These are phyloP conservation scores for Limnephilus auricula DNA, from an alignment of 2,888 invertebrate species.

Conservation along the genomic window DNA sequence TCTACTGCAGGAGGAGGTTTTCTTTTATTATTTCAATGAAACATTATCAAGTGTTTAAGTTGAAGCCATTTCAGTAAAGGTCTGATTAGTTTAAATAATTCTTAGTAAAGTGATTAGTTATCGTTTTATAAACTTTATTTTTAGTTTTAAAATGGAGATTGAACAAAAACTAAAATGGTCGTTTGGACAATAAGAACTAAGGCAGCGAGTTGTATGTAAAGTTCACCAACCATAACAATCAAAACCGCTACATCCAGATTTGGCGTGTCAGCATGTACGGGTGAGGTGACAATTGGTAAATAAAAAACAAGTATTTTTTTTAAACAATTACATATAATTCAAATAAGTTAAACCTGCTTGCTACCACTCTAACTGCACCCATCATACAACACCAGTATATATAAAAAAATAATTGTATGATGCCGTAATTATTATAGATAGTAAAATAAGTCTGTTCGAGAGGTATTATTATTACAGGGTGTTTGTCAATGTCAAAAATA, in stretches of 20 bases:
- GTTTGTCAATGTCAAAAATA: constrained; percentile 34
- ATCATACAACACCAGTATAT: constrained; percentile 30
- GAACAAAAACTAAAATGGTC: too few species aligned
- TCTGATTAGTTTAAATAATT: too few species aligned
- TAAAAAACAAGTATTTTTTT: constrained; percentile 48
- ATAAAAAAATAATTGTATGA: constrained; percentile 45
- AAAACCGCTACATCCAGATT: background rate
- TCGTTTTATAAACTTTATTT: too few species aligned
- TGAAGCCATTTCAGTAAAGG: too few species aligned
- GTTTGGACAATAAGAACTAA: too few species aligned
- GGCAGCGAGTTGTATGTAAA: too few species aligned
- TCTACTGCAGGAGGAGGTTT: too few species aligned
- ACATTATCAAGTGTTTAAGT: too few species aligned
- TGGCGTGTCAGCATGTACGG: background rate
- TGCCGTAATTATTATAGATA: constrained; percentile 31
- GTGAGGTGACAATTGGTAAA: background rate
- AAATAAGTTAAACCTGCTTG: constrained; percentile 52
- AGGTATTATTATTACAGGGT: constrained; percentile 36
- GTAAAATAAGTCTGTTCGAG: constrained; percentile 45
- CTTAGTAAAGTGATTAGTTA: too few species aligned
- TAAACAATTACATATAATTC: constrained; percentile 56
- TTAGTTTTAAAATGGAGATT: too few species aligned
- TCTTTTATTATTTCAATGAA: too few species aligned
- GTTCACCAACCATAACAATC: too few species aligned
- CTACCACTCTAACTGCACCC: constrained; percentile 28